phyloP scores from a whole-genome alignment of 2,888 invertebrate genomes.

The Agrilus biguttatus region DNA sequence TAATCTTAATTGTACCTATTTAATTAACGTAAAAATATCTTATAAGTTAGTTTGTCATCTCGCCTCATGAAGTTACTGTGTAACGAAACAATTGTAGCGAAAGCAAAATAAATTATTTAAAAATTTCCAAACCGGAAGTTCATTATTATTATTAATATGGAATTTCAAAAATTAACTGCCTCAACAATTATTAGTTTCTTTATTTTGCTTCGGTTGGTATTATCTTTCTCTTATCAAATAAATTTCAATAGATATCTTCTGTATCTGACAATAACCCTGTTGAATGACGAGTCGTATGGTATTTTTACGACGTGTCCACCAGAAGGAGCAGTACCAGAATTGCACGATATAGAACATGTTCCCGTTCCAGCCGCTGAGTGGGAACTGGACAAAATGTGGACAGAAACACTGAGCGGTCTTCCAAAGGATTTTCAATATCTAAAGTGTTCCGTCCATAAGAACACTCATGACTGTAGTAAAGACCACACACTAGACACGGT shows the following conservation, averaged over 20 bases:
- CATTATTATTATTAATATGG: no score
- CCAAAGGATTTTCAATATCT: slow-evolving; percentile 26
- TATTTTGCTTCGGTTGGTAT: no score
- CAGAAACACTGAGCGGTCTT: slow-evolving; percentile 26
- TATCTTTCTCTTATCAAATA: neutral
- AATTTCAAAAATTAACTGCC: no score
- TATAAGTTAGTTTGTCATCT: no score
- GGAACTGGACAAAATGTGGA: slow-evolving; percentile 33
- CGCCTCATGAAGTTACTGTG: no score
- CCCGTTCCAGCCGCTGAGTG: slow-evolving; percentile 27
- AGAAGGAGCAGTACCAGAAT: slow-evolving; percentile 24
- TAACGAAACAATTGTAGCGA: no score
- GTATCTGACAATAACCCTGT: slow-evolving; percentile 26
- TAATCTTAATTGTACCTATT: no score
- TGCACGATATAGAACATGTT: slow-evolving; percentile 19
- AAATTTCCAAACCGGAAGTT: no score
- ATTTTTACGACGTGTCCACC: slow-evolving; percentile 27
- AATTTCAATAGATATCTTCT: slow-evolving; percentile 25
- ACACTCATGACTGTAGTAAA: slow-evolving; percentile 17
- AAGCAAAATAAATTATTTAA: no score
- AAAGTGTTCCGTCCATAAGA: slow-evolving; percentile 22
- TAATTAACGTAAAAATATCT: no score
- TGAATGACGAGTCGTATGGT: slow-evolving; percentile 30
- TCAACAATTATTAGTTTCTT: no score
- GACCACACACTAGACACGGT: slow-evolving; percentile 25